phyloP scores from a whole-genome alignment of 2,797 vertebrate species.

The Halcyon badia region DNA sequence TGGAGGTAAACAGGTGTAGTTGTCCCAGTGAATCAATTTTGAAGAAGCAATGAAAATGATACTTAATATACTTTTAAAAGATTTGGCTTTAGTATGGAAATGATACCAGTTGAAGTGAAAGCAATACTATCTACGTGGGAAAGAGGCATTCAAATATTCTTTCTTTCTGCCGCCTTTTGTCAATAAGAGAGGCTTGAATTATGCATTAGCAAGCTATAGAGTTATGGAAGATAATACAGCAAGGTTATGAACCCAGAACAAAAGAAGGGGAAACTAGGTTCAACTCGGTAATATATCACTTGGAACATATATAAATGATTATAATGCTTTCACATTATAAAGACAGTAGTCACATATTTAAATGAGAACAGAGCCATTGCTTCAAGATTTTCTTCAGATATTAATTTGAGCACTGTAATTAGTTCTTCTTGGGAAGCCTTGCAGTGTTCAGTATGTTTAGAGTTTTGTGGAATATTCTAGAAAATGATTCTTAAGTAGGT shows the following conservation, averaged over 20 bases:
- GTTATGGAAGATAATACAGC: slow-evolving; percentile 73
- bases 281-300: slow-evolving; percentile 62
- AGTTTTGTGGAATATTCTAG: slow-evolving; percentile 35
- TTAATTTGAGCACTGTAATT: slow-evolving; percentile 58
- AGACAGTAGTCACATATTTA: slow-evolving; percentile 51
- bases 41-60: slow-evolving; percentile 3
- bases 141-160: slow-evolving; percentile 26
- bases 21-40: neutral
- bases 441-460: slow-evolving; percentile 19
- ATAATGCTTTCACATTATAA: slow-evolving; percentile 43
- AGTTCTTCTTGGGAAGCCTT: slow-evolving; percentile 64
- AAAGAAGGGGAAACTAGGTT: slow-evolving; percentile 67
- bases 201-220: slow-evolving; percentile 69
- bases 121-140: slow-evolving; percentile 31
- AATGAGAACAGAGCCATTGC: slow-evolving; percentile 41
- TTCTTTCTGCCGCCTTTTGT: slow-evolving; percentile 41
- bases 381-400: slow-evolving; percentile 53
- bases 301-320: slow-evolving; percentile 51
- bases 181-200: slow-evolving; percentile 73
- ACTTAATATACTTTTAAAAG: slow-evolving; percentile 26
- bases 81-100: slow-evolving; percentile 43
- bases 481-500: neutral
- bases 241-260: slow-evolving; percentile 73
- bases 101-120: slow-evolving; percentile 33
- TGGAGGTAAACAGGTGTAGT: slow-evolving; percentile 30